Base-by-base conservation (phyloP, 2,888 invertebrate species). In the Drosophila siamana region DNA sequence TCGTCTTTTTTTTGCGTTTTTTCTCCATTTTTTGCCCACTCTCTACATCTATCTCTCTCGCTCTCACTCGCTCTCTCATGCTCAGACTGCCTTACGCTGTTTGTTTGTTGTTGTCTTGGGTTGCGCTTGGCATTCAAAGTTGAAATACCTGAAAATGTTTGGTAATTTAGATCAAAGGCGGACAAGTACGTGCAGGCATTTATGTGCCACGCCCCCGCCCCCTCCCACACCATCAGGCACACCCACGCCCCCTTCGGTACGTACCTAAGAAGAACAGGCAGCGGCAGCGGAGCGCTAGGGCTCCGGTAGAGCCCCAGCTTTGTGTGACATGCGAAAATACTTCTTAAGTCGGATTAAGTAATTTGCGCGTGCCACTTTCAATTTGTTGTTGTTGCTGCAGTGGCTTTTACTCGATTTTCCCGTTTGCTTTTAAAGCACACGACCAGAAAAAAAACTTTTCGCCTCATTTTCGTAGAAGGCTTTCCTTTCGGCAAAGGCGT, bases 101-200 rank as follows among this genome's bases (percentile, higher is more conserved):
- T 48, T 33, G 24, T 54, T 43, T 73, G 48, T 63, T 67, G 60
- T 73, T 75, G 68, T 73, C 63, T 69, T 75, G 64, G 71, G 66
- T 73, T 76, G 62, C 67, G 69, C 60, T 48, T 63, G 82, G 81
- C 71, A 82, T 85, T 85, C 81, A 81, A 81, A 82, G 81, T 76
- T 75, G 82, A 82, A 84, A 84, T 84, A 84, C 83, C 83, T 87
- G 87, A 85, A 85, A 87, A 84, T 84, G 82, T 74, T 81, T 76
- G 87, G 67, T 82, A 84, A 84, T 87, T 84, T 84, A 87, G 85
- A 84, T 84, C 87, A 84, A 84, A 84, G 87, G 73, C 69, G 67
- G 59, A 16, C 61, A 68, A 69, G 56, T 64, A 85, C 82, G 85
- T 81, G 85, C 75, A 57, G 72, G 73, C 71, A 86, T 87, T 81